phyloP scores from a whole-genome alignment of 1,140 invertebrate genomes.

The Bombus picipes region DNA sequence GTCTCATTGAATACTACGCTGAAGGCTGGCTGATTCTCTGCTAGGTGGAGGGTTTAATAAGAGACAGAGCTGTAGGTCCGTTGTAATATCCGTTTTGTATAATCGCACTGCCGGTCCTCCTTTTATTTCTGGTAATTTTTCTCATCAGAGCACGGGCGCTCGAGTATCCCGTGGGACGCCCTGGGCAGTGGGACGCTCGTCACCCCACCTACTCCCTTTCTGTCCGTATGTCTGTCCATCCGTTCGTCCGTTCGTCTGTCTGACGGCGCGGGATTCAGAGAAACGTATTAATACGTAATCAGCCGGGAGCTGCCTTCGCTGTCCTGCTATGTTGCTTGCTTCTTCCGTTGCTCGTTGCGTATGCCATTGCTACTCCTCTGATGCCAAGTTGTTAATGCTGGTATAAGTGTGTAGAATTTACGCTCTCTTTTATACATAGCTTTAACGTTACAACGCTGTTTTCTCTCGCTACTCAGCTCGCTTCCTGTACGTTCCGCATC shows the following conservation, averaged over 20 bases:
- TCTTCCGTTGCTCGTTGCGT: constrained; percentile 63
- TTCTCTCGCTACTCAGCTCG: not conserved
- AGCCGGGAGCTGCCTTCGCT: constrained; percentile 65
- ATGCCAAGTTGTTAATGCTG: constrained; percentile 56
- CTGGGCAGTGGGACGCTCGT: constrained; percentile 63
- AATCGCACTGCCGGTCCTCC: constrained; percentile 68
- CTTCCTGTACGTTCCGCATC: not conserved
- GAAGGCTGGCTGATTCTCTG: constrained; percentile 42
- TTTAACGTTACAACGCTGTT: not conserved
- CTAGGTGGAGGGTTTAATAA: constrained; percentile 67
- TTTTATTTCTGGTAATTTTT: constrained; percentile 74
- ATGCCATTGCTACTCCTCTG: constrained; percentile 58
- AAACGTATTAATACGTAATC: constrained; percentile 74
- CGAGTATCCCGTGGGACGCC: constrained; percentile 75
- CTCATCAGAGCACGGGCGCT: constrained; percentile 70
- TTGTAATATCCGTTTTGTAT: constrained; percentile 74
- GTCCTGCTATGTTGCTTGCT: constrained; percentile 46
- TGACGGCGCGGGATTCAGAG: constrained; percentile 68
- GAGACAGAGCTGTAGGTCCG: constrained; percentile 61
- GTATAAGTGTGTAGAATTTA: constrained; percentile 49
- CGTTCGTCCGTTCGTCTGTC: constrained; percentile 59
- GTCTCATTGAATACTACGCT: constrained; percentile 62
- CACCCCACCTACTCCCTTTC: not conserved
- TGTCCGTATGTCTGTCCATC: constrained; percentile 11
- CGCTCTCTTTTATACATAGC: not conserved